Conservation (phyloP, 2,797 vertebrate species). For the Cynodonichthys magdalenae region DNA sequence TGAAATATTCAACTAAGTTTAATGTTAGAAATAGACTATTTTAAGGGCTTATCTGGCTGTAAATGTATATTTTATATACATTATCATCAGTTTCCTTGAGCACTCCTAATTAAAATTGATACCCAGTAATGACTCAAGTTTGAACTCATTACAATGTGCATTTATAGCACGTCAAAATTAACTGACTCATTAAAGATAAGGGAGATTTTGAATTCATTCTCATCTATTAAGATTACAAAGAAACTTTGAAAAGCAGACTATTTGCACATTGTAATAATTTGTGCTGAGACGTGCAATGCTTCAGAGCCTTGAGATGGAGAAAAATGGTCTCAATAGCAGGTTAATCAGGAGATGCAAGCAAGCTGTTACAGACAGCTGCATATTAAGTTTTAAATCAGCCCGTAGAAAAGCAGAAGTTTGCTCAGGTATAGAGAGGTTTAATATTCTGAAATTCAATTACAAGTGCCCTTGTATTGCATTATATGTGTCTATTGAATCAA, state of each 20-base stretch:
- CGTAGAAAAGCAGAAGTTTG: constrained; percentile 55
- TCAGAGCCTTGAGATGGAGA: constrained; percentile 20
- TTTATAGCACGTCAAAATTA: neutral
- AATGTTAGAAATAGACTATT: no score
- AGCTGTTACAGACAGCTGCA: constrained; percentile 56
- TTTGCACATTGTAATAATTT: constrained; percentile 19
- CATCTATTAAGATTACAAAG: neutral
- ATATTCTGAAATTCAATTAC: constrained; percentile 72
- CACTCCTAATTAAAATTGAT: neutral
- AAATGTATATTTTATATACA: no score
- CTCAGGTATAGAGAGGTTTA: constrained; percentile 72
- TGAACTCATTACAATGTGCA: neutral
- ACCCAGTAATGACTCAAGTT: no score
- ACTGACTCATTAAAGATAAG: constrained; percentile 3
- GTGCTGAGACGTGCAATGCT: constrained; percentile 19
- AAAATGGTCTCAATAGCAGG: constrained; percentile 39
- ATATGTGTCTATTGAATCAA: constrained; percentile 70
- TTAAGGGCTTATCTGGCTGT: no score
- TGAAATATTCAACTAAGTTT: no score
- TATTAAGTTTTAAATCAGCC: constrained; percentile 52
- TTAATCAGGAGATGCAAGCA: constrained; percentile 58
- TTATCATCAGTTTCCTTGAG: no score
- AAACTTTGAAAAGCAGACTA: neutral
- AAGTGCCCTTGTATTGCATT: constrained; percentile 68
- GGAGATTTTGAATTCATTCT: neutral